phyloP scores from a whole-genome alignment of 2,797 vertebrate species.

The Microhierax caerulescens region DNA sequence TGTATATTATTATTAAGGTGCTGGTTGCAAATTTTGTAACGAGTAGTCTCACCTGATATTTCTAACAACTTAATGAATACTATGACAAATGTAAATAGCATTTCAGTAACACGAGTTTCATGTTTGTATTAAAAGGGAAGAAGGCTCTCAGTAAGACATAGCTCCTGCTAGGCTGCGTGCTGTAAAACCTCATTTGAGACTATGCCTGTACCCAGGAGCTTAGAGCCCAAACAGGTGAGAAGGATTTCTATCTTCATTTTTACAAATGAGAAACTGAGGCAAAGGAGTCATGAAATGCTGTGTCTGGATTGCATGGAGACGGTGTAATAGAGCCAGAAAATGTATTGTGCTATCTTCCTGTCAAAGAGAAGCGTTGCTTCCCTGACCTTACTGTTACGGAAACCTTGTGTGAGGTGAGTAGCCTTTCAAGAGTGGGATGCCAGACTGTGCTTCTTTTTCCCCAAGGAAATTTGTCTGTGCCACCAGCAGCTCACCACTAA shows the following conservation, averaged over 20 bases:
- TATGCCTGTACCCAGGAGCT: not conserved
- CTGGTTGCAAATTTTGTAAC: not conserved
- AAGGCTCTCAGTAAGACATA: not conserved
- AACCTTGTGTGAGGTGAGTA: conserved; percentile 28
- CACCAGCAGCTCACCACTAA: conserved; percentile 12
- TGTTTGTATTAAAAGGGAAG: not conserved
- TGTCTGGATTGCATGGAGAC: not conserved
- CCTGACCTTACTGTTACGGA: conserved; percentile 46
- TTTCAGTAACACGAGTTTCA: not conserved
- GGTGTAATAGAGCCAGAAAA: conserved; percentile 19
- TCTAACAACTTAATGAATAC: not conserved
- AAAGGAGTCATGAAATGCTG: not conserved
- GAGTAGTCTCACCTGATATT: not conserved
- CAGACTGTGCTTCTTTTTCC: conserved; percentile 39
- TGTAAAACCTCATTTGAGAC: not conserved
- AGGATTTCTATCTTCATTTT: conserved; percentile 30
- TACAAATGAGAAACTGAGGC: conserved; percentile 54
- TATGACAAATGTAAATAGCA: not conserved
- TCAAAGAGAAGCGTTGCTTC: conserved; percentile 26
- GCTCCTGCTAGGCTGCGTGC: not conserved
- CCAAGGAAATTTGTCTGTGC: conserved; percentile 29
- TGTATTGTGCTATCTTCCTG: conserved; percentile 36
- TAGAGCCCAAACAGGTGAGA: not conserved
- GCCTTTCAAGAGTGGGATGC: conserved; percentile 24
- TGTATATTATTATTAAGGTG: not conserved